Base-by-base conservation (phyloP, 1,140 invertebrate genomes). In the Scaptodrosophila lebanonensis region DNA sequence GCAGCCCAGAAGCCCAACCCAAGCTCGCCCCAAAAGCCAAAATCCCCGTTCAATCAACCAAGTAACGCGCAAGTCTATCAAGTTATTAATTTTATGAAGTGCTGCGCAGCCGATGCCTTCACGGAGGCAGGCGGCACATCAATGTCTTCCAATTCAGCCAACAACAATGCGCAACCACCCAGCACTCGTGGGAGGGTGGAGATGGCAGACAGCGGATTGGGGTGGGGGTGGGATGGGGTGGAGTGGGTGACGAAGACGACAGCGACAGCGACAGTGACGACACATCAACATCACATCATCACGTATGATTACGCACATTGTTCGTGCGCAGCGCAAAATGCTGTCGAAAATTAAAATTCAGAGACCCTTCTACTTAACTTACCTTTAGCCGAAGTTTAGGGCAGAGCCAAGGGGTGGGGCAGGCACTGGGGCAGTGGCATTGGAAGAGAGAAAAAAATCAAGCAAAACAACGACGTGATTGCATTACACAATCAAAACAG, bases 251-350 rank as follows among this genome's bases (percentile, higher is more conserved):
- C 39, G 35, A 42, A 42, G 29, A 27, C 58, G 67, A 59, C 35
- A 50, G 44, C 43, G 32, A 52, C 39, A 45, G 49, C 51, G 42
- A 48, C 36, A 48, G 53, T 38, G 50, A 48, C 54, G 51, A 45
- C 57, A 61, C 63, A 57, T 65, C 76, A 60, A 61, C 63, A 57
- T 65, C 76, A 60, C 75, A 83, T 76, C 82, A 84, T 85, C 72
- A 85, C 82, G 76, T 85, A 70, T 85, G 83, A 85, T 85, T 85
- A 85, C 76, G 76, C 83, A 75, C 82, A 85, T 85, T 85, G 83
- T 85, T 84, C 66, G 79, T 71, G 79, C 59, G 72, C 72, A 83
- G 65, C 66, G 66, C 68, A 60, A 83, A 83, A 79, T 69, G 68
- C 79, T 82, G 75, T 82, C 75, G 75, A 82, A 82, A 82, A 82